Evolutionary conservation across 2,888 invertebrate species (phyloP), one percentile per base, ranked within the genome.

Genomic region (Brenthis daphne): DNA sequence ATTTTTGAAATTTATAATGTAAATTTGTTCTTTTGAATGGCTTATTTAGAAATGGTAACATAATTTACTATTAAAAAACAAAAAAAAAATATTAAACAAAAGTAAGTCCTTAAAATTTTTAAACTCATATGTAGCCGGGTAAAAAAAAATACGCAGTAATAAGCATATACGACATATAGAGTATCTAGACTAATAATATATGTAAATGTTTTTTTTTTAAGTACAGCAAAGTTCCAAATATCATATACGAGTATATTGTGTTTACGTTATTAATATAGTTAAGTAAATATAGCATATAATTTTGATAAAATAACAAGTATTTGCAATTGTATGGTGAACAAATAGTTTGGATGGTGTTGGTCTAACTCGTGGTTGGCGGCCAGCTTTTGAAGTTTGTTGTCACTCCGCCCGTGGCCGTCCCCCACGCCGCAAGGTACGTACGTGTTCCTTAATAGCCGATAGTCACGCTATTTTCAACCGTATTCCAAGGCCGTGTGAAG

Each of bases 361-460:
- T 66, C 57, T 33, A 77, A 73, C 76, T 71, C 69, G 68, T 61
- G 29, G 77, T 81, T 83, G 81, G 83, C 79, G 71, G 64, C 77
- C 74, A 75, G 73, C 68, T 57, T 68, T 73, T 70, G 75, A 74
- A 78, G 77, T 79, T 79, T 82, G 81, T 77, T 81, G 84, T 85
- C 85, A 86, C 87, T 87, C 82, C 84, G 79, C 74, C 79, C 81
- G 86, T 80, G 80, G 79, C 80, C 85, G 86, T 79, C 80, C 82
- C 82, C 83, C 83, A 83, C 84, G 84, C 83, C 83, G 81, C 81
- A 79, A 84, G 85, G 86, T 87, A 82, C 77, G 85, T 85, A 66
- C 69, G 68, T 72, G 48, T 73, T 75, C 70, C 64, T 65, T 73
- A 67, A 71, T 69, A 64, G 71, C 67, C 29, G 55, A 64, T 64